Evolutionary conservation across 2,797 vertebrate genomes (phyloP).

Genomic region (Enteromius radiatus): DNA sequence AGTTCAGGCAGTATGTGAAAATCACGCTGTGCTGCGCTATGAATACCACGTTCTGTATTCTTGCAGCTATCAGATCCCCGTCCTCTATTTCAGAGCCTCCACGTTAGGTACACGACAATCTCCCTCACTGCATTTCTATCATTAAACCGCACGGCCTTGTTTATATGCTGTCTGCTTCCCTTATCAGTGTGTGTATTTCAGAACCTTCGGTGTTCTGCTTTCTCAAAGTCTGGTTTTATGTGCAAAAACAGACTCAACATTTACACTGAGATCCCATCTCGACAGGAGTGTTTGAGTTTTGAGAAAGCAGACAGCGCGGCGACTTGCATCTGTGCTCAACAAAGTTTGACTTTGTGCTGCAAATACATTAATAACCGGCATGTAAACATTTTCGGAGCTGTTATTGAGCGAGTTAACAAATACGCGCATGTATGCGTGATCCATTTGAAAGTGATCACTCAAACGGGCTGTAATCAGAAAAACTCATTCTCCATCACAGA

Average conservation of each 20-base stretch:
- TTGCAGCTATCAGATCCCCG: conserved; percentile 87
- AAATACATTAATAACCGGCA: neutral
- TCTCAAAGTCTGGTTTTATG: conserved; percentile 33
- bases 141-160: conserved; percentile 36
- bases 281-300: conserved; percentile 23
- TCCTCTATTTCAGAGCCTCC: conserved; percentile 90
- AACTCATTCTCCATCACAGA: conserved; percentile 72
- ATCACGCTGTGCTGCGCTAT: conserved; percentile 65
- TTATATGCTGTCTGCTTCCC: conserved; percentile 26
- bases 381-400: conserved; percentile 28
- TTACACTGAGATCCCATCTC: conserved; percentile 20
- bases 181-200: conserved; percentile 35
- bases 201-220: conserved; percentile 11
- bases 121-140: conserved; percentile 7
- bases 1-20: conserved; percentile 23
- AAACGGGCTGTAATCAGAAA: neutral
- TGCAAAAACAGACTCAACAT: conserved; percentile 21
- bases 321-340: neutral
- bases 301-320: neutral
- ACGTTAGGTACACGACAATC: conserved; percentile 81
- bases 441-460: neutral
- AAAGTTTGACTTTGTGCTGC: conserved; percentile 16
- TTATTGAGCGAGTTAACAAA: conserved; percentile 5
- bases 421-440: neutral
- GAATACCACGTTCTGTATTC: conserved; percentile 93